phyloP scores from a whole-genome alignment of 1,140 invertebrate genomes.

The Orius insidiosus region DNA sequence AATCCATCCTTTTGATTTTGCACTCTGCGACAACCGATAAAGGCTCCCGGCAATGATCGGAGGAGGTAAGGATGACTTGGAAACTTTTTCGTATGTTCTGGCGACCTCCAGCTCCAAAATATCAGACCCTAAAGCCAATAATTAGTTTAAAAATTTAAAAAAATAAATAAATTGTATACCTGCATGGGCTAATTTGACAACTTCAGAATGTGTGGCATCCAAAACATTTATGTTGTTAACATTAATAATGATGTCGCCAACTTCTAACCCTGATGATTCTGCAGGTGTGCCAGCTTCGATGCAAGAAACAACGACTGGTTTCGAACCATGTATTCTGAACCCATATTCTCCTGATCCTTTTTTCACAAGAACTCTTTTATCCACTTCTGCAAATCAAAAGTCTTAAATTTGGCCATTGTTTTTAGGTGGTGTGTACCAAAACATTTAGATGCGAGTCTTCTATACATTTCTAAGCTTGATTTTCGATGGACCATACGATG shows the following conservation, averaged over 20 bases:
- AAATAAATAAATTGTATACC: conserved; percentile 37
- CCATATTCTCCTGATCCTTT: conserved; percentile 81
- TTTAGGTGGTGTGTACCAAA: conserved; percentile 42
- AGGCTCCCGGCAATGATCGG: conserved; percentile 49
- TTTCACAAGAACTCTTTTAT: conserved; percentile 66
- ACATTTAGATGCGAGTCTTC: conserved; percentile 59
- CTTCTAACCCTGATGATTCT: conserved; percentile 74
- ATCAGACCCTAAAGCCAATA: conserved; percentile 39
- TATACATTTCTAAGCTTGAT: conserved; percentile 81
- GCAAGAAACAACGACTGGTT: conserved; percentile 86
- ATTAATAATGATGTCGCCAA: conserved; percentile 84
- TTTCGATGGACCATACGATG: conserved; percentile 80
- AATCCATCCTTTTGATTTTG: conserved; percentile 52
- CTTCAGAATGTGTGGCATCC: conserved; percentile 82
- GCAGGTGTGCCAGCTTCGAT: conserved; percentile 84
- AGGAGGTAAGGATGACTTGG: conserved; percentile 22
- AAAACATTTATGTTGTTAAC: conserved; percentile 81
- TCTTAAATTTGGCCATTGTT: too few relatives aligned
- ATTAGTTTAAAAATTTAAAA: too few relatives aligned
- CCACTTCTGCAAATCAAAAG: conserved; percentile 46
- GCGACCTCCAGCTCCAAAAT: conserved; percentile 74
- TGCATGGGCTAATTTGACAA: conserved; percentile 81
- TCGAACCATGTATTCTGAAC: conserved; percentile 86
- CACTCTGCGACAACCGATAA: conserved; percentile 47
- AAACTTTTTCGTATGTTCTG: conserved; percentile 61